Evolutionary conservation across 2,113 vertebrate species (phyloP).

Genomic region (Tragelaphus scriptus): DNA sequence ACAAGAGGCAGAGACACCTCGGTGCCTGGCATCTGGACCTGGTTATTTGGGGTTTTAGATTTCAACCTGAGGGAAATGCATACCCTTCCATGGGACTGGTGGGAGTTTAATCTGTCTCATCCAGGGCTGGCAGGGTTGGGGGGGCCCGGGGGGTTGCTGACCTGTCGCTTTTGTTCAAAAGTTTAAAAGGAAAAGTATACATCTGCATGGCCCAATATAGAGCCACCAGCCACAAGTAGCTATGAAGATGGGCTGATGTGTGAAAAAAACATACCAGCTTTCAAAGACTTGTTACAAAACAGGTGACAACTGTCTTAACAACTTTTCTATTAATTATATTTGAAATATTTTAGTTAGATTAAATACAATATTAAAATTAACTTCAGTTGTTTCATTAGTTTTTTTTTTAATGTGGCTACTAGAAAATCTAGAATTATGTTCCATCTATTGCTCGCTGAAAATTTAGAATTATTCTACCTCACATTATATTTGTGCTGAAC

Average conservation of each 20-base stretch:
- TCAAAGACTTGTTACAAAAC: background rate
- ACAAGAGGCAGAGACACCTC: background rate
- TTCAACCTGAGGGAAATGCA: background rate
- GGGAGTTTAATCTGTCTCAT: background rate
- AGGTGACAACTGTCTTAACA: background rate
- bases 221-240: background rate
- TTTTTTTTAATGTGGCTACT: background rate
- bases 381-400: background rate
- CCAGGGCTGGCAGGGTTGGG: background rate
- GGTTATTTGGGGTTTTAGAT: background rate
- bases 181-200: background rate
- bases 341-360: background rate
- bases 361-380: background rate
- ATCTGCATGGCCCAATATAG: rapidly evolving
- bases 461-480: background rate
- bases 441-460: background rate
- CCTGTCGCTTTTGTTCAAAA: background rate
- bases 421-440: background rate
- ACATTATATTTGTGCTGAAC: rapidly evolving
- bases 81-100: background rate
- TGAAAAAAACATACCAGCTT: background rate
- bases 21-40: background rate
- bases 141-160: rapidly evolving
- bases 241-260: background rate
- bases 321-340: background rate